These are phyloP conservation scores for Eristalis arbustorum DNA, from an alignment of 2,888 invertebrate species.

Conservation along the genomic window DNA sequence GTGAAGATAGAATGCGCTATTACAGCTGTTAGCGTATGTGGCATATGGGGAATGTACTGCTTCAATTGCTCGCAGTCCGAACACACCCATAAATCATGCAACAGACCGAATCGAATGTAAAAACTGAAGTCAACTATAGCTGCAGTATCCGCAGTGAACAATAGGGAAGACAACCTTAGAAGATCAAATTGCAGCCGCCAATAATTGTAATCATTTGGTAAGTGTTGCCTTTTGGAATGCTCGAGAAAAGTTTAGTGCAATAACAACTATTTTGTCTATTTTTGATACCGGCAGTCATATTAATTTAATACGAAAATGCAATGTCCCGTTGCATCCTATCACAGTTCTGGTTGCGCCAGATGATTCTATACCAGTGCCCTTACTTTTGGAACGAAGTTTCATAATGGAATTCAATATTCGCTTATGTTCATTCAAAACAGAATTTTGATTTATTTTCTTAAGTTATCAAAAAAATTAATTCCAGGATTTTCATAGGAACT, in stretches of 20 bases:
- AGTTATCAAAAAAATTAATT: slow-evolving; percentile 2
- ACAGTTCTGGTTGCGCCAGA: slow-evolving; percentile 3
- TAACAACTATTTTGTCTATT: slow-evolving; percentile 30
- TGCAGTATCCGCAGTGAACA: too few relatives aligned
- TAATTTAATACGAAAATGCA: slow-evolving; percentile 34
- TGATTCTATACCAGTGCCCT: slow-evolving; percentile 26
- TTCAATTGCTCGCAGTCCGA: too few relatives aligned
- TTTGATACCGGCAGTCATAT: slow-evolving; percentile 28
- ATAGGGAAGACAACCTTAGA: too few relatives aligned
- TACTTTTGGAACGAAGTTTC: slow-evolving; percentile 24
- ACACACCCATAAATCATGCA: too few relatives aligned
- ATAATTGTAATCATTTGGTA: too few relatives aligned
- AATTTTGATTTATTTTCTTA: not conserved
- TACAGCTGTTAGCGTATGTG: too few relatives aligned
- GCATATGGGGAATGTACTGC: too few relatives aligned
- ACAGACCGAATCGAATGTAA: too few relatives aligned
- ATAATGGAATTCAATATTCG: slow-evolving; percentile 6
- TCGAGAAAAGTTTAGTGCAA: not conserved
- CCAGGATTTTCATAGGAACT: slow-evolving; percentile 19
- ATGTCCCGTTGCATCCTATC: slow-evolving; percentile 16
- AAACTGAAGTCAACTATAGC: too few relatives aligned
- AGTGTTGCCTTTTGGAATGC: too few relatives aligned
- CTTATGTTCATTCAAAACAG: slow-evolving; percentile 5
- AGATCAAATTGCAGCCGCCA: too few relatives aligned
- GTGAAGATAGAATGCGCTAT: too few relatives aligned